phyloP scores from a whole-genome alignment of 2,797 vertebrate genomes.

The Argyrosomus regius region DNA sequence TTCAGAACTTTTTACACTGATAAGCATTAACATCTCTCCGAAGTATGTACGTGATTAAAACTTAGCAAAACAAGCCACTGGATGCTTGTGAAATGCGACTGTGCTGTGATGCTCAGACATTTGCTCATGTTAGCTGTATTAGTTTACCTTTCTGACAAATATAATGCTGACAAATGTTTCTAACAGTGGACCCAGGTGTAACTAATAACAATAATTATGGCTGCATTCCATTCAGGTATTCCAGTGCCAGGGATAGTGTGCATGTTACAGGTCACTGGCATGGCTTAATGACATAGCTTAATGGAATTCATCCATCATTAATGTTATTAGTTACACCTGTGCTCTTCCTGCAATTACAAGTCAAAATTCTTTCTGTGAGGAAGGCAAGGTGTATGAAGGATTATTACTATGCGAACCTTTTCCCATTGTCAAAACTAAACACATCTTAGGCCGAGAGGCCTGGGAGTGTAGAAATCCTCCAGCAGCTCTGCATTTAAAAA shows the following conservation, averaged over 20 bases:
- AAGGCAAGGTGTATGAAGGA: slow-evolving; percentile 1
- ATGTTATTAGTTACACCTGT: slow-evolving; percentile 29
- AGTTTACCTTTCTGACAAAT: slow-evolving; percentile 5
- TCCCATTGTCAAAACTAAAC: not conserved
- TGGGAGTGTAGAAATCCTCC: not conserved
- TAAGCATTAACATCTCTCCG: no score
- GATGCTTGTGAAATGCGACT: not conserved
- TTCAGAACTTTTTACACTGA: not conserved
- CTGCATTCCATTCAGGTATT: slow-evolving; percentile 7
- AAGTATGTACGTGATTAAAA: not conserved
- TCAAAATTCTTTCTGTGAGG: not conserved
- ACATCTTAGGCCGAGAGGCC: not conserved
- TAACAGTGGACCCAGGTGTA: slow-evolving; percentile 9
- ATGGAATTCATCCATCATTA: slow-evolving; percentile 33
- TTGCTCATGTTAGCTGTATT: not conserved
- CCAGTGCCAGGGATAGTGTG: slow-evolving; percentile 7
- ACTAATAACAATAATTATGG: slow-evolving; percentile 18
- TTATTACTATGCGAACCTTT: not conserved
- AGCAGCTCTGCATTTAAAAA: not conserved
- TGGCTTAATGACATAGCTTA: slow-evolving; percentile 7
- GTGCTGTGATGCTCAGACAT: not conserved
- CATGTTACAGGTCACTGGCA: slow-evolving; percentile 18
- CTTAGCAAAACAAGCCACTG: not conserved
- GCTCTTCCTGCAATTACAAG: not conserved
- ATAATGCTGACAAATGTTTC: slow-evolving; percentile 18